Evolutionary conservation across 2,888 invertebrate genomes (phyloP).

Genomic region (Alsophila aescularia): DNA sequence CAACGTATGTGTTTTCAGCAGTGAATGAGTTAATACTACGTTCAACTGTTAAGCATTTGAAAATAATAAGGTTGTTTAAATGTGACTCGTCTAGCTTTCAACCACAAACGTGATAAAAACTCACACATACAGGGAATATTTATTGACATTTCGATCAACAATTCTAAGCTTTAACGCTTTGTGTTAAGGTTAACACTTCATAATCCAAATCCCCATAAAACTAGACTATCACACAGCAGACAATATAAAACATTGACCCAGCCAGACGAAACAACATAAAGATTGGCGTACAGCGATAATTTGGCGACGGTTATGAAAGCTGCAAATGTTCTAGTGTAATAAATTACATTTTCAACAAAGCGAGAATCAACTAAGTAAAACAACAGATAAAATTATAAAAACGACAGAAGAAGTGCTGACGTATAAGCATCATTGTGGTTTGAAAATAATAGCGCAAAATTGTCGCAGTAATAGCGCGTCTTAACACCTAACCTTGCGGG

Average conservation of each 20-base stretch:
- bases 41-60: too few species aligned
- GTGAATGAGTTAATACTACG: too few species aligned
- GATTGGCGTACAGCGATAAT: conserved; percentile 23
- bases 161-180: conserved; percentile 16
- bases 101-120: conserved; percentile 13
- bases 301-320: conserved; percentile 27
- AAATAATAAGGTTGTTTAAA: neutral
- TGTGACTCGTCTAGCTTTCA: conserved; percentile 12
- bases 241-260: conserved; percentile 31
- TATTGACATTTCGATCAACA: neutral
- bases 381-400: conserved; percentile 21
- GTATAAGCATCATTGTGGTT: conserved; percentile 37
- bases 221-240: conserved; percentile 11
- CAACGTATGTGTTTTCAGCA: too few species aligned
- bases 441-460: conserved; percentile 49
- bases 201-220: conserved; percentile 4
- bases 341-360: conserved; percentile 21
- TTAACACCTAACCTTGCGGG: conserved; percentile 45
- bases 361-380: conserved; percentile 19
- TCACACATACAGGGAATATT: neutral
- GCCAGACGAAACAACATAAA: conserved; percentile 32
- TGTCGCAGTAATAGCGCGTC: conserved; percentile 44
- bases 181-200: conserved; percentile 1
- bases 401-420: conserved; percentile 41
- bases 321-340: conserved; percentile 21